Percentiles rank a stretch among this genome's conserved stretches.
phyloP scores from a whole-genome alignment of 2,797 vertebrate species.

The Chromis chromis region DNA sequence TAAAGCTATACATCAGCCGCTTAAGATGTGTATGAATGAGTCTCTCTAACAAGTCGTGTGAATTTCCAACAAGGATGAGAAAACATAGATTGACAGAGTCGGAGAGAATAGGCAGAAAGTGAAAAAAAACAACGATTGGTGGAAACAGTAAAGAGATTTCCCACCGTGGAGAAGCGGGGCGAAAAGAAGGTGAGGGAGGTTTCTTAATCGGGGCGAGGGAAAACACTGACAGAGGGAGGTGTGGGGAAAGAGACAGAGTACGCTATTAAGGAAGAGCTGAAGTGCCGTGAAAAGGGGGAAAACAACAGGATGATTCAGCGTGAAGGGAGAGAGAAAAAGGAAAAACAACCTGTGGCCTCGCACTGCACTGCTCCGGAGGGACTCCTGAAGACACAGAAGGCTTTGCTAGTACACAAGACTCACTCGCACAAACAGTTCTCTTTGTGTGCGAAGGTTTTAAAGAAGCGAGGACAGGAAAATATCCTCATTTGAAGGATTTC shows the following conservation, averaged over 20 bases:
- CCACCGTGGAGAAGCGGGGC: conserved; percentile 58
- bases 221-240: conserved; percentile 63
- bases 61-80: conserved; percentile 51
- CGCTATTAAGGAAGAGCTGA: conserved; percentile 69
- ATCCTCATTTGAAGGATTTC: conserved; percentile 52
- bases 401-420: conserved; percentile 3
- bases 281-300: conserved; percentile 66
- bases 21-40: conserved; percentile 34
- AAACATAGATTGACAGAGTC: conserved; percentile 53
- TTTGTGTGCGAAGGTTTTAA: conserved; percentile 16
- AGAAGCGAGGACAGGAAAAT: conserved; percentile 42
- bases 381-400: conserved; percentile 50
- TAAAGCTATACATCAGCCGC: conserved; percentile 7
- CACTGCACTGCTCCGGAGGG: conserved; percentile 54
- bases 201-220: conserved; percentile 67
- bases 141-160: conserved; percentile 67
- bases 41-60: conserved; percentile 25
- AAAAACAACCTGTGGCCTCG: conserved; percentile 80
- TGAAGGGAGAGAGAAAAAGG: conserved; percentile 67
- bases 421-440: conserved; percentile 17
- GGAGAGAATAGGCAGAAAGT: conserved; percentile 38
- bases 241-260: conserved; percentile 73
- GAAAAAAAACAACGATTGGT: conserved; percentile 36
- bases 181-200: conserved; percentile 57
- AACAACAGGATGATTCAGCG: conserved; percentile 77